Conservation (phyloP, 2,888 invertebrate species). For the Anoplius nigerrimus region DNA sequence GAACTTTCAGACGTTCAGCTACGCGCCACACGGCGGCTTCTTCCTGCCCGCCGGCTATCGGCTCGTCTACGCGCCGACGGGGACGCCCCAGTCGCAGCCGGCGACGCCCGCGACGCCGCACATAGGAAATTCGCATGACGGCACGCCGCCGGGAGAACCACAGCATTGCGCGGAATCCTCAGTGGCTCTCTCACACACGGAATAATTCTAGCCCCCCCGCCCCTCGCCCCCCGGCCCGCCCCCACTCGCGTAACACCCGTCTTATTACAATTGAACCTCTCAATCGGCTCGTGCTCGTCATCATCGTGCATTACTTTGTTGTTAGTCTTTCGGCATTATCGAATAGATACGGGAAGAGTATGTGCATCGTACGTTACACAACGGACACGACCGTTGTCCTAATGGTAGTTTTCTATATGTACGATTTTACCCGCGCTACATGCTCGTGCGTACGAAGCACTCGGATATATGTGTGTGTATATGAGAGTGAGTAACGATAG, state of each 20-base stretch:
- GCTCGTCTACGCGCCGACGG: constrained; percentile 68
- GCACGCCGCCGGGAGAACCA: constrained; percentile 67
- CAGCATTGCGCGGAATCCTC: constrained; percentile 45
- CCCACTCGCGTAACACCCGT: too few relatives aligned
- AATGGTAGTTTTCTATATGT: constrained; percentile 1
- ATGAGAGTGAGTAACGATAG: too few relatives aligned
- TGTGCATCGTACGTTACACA: not conserved
- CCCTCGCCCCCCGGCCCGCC: too few relatives aligned
- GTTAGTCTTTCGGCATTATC: constrained; percentile 44
- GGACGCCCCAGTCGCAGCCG: constrained; percentile 68
- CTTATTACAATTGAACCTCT: constrained; percentile 38
- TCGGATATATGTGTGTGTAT: too few relatives aligned
- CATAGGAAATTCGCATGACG: constrained; percentile 66
- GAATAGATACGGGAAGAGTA: constrained; percentile 11
- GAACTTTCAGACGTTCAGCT: constrained; percentile 68
- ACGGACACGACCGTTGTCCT: not conserved
- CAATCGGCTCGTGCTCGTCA: constrained; percentile 40
- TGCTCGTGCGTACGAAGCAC: too few relatives aligned
- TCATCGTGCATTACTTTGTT: constrained; percentile 37
- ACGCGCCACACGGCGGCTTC: constrained; percentile 69
- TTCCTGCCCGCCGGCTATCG: constrained; percentile 71
- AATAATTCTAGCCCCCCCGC: too few relatives aligned
- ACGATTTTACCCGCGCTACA: not conserved
- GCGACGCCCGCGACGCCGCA: constrained; percentile 71
- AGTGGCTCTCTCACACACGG: constrained; percentile 39